Percentiles rank a stretch among this genome's conserved stretches.
Evolutionary conservation across 1,140 invertebrate species (phyloP).

Genomic region (Ceratina calcarata): DNA sequence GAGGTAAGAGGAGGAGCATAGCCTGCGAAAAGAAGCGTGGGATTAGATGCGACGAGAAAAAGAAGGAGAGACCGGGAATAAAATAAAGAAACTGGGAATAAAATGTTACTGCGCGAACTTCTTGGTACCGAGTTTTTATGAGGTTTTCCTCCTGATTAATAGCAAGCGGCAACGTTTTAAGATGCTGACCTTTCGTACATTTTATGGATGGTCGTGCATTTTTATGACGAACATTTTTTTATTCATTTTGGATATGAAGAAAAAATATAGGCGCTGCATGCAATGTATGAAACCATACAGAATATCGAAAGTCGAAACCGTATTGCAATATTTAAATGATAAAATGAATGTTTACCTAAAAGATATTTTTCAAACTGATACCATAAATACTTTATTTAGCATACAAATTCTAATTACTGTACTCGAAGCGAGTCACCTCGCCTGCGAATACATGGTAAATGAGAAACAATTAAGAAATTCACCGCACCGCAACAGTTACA

Average conservation of each 20-base stretch:
- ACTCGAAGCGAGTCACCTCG: too few species aligned
- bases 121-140: not conserved
- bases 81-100: not conserved
- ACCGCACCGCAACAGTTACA: too few species aligned
- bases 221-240: not conserved
- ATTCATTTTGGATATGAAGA: not conserved
- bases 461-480: too few species aligned
- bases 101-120: not conserved
- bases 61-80: not conserved
- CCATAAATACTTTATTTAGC: too few species aligned
- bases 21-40: not conserved
- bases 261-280: not conserved
- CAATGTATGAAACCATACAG: too few species aligned
- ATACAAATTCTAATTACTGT: too few species aligned
- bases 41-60: not conserved
- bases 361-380: too few species aligned
- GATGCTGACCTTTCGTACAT: not conserved
- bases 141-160: constrained; percentile 1
- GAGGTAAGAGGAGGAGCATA: not conserved
- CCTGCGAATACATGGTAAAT: too few species aligned
- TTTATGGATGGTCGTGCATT: not conserved
- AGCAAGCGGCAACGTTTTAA: not conserved
- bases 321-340: too few species aligned
- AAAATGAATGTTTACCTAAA: too few species aligned
- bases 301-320: too few species aligned